Base-by-base conservation (phyloP, 2,113 vertebrate species). In the Hydrochoerus hydrochaeris region DNA sequence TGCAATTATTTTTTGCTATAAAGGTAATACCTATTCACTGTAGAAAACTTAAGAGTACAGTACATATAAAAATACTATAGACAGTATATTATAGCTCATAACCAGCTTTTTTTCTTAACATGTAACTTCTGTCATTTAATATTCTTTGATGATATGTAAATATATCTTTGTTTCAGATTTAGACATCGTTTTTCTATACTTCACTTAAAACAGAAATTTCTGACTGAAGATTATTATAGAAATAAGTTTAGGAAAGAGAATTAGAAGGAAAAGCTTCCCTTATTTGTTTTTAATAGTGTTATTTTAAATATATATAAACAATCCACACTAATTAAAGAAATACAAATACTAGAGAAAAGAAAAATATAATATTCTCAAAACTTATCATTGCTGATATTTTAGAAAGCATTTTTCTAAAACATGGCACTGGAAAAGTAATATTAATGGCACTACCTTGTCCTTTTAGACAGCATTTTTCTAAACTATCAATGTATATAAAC, bases 11-110 rank as follows among this genome's bases (percentile, higher is more conserved):
- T 91, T 77, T 49, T 57, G 49, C 16, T 78, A 54, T n/a, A 58
- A 82, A 82, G 19, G 52, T 57, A 38, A 24, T n/a, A 26, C 10
- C 52, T 88, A 16, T 8, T 94, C 30, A 94, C 2, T 92, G 17
- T 58, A 89, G 80, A 85, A 92, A 86, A 81, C 52, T 63, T 84
- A 84, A 52, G n/a, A 88, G 62, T 69, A 84, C 28, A 84, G 35
- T 71, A 95, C 62, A 46, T 58, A 82, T 32, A 78, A 87, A 60
- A 83, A 3, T 65, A 57, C 1, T 62, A 3, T 17, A 52, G 30
- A 49, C 16, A 49, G 46, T 78, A 58, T 67, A 91, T 22, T 67
- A 91, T 22, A n/a, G 62, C 32, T 84, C 95, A 41, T 30, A 26
- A 67, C 54, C 26, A 88, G 78, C 13, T 57, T 57, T 57, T 57